Base-by-base conservation (phyloP, 1,140 invertebrate species). In the Zaprionus ornatus region DNA sequence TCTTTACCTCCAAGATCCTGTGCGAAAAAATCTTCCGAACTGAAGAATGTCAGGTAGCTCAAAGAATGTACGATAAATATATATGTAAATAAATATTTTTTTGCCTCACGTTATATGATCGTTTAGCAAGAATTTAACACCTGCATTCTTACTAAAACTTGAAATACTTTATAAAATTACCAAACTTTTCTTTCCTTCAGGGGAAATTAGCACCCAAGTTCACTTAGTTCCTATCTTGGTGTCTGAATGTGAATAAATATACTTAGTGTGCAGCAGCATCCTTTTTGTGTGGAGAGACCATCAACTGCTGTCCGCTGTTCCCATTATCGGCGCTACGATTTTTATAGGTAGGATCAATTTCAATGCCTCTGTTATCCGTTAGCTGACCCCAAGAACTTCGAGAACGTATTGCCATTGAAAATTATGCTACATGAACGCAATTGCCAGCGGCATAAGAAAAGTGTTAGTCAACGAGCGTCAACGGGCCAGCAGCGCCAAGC, bases 351-450 rank as follows among this genome's bases (percentile, higher is more conserved):
- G 63, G 80, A 82, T 82, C 80, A 82, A 82, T 82, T 82, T 82
- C 80, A 82, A 82, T 82, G 79, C 80, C 69, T 79, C 80, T 80
- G 80, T 82, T 82, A 82, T 82, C 80, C 80, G 80, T 82, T 82
- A 82, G 72, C 70, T 82, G 80, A 82, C 80, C 80, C 82, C 80
- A 60, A 82, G 80, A 82, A 82, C 80, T 77, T 79, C 21, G 69
- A 82, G 75, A 82, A 79, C 82, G 80, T 79, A 82, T 82, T 82
- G 80, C 80, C 82, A 82, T 82, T 82, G 80, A 82, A 82, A 82
- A 82, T 82, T 82, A 82, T 82, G 75, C 80, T 82, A 77, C 75
- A 80, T 80, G 78, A 63, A 74, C 62, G 77, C 25, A 52, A 82
- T 82, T 66, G 80, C 79, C 72, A 48, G 62, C 75, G 80, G 80